Evolutionary conservation across 2,113 vertebrate genomes (phyloP).

Genomic region (Bambusicola thoracicus): DNA sequence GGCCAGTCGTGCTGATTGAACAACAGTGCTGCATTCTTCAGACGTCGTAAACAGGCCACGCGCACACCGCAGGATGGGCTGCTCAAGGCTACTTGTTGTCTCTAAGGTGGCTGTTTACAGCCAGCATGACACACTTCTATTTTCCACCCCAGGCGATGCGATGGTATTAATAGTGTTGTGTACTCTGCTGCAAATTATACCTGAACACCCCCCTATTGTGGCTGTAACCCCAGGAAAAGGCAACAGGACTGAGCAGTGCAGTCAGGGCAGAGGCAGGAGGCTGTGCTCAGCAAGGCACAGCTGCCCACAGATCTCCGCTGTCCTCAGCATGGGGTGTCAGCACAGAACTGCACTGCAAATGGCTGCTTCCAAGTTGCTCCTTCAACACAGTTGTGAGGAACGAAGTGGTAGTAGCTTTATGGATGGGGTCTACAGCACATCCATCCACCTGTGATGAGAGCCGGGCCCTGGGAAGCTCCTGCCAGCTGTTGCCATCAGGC

Average conservation of each 20-base stretch:
- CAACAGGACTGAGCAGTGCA: not conserved
- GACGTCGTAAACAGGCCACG: not conserved
- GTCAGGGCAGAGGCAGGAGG: not conserved
- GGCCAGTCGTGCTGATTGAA: not conserved
- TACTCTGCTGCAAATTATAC: conserved; percentile 29
- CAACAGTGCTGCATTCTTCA: not conserved
- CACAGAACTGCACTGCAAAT: not conserved
- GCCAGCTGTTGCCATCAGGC: not conserved
- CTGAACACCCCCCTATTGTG: not conserved
- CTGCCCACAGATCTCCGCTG: not conserved
- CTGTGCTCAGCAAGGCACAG: not conserved
- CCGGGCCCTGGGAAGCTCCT: not conserved
- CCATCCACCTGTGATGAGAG: not conserved
- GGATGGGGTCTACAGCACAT: not conserved
- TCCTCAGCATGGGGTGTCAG: not conserved
- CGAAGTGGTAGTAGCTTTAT: not conserved
- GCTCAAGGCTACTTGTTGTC: not conserved
- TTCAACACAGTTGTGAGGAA: not conserved
- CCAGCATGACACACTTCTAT: conserved; percentile 12
- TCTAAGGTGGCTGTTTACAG: not conserved
- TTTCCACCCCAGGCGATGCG: conserved; percentile 1
- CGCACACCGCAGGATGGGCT: not conserved
- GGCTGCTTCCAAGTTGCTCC: not conserved
- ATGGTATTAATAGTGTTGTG: not conserved
- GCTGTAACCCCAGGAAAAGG: conserved; percentile 14